Evolutionary conservation across 2,113 vertebrate genomes (phyloP), one percentile per base, ranked within the genome.

Genomic region (Phaetusa simplex): DNA sequence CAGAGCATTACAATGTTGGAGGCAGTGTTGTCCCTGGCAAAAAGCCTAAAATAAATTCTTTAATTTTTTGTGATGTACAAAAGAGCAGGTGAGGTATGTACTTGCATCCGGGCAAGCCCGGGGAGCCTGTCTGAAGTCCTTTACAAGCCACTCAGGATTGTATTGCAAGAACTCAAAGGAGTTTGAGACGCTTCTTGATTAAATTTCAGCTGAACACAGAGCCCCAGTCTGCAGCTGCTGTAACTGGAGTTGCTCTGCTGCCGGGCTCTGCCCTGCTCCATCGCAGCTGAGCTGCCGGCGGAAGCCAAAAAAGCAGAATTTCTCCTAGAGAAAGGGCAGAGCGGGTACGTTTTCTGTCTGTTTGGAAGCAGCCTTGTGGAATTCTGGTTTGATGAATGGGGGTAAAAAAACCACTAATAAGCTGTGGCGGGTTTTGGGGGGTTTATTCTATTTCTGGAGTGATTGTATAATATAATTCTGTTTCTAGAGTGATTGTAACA

Each of bases 181-280:
- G 83, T 94, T 93, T 77, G 96, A 97, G 95, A 95, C 79, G 45
- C 91, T 96, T 92, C 84, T 91, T 95, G 97, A 97, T 98, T 98
- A 83, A 97, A 96, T 98, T 97, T 96, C 96, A 95, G 92, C 86
- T 67, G 86, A 95, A 67, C 96, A 90, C 81, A 94, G 92, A 94
- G 96, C 88, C 67, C 96, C 73, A 77, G 74, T 97, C 94, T 89
- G 93, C 97, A 97, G 96, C 96, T 97, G 90, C 74, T 90, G 91
- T 85, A 80, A 90, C 92, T 69, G 61, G 92, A 86, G 94, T 86
- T 94, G 52, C 24, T 84, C 79, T 40, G 79, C 45, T 34, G 62
- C 52, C 6, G 1, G 77, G 70, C 76, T 88, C 58, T 94, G 84
- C 90, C 81, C 67, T 3, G 32, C 66, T 95, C 66, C 40, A 30